phyloP scores from a whole-genome alignment of 2,888 invertebrate species.

The Macaria liturata region DNA sequence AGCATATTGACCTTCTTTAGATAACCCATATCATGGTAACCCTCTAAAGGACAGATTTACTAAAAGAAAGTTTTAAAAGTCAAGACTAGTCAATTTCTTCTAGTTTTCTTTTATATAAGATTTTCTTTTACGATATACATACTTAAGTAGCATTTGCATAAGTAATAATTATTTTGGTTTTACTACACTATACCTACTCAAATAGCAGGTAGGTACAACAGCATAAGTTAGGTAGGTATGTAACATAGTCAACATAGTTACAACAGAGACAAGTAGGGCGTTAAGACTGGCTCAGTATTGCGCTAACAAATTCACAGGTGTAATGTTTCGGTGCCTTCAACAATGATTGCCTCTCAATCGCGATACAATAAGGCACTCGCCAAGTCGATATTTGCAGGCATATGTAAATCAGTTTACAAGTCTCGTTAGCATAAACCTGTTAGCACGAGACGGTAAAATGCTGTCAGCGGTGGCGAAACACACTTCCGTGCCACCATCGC shows the following conservation, averaged over 20 bases:
- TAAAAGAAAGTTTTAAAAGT: too few species aligned
- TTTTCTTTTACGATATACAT: too few species aligned
- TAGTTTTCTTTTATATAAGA: too few species aligned
- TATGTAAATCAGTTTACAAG: slow-evolving; percentile 27
- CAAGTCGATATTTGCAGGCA: slow-evolving; percentile 18
- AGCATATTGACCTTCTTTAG: too few species aligned
- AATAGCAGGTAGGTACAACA: too few species aligned
- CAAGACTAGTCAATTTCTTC: too few species aligned
- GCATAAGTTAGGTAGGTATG: too few species aligned
- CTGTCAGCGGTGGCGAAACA: slow-evolving; percentile 19
- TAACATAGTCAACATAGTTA: slow-evolving; percentile 2
- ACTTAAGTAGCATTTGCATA: too few species aligned
- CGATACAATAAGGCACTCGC: slow-evolving; percentile 15
- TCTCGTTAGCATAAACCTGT: slow-evolving; percentile 21
- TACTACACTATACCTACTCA: too few species aligned
- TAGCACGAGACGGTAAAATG: slow-evolving; percentile 22
- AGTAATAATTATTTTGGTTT: too few species aligned
- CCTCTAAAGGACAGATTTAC: too few species aligned
- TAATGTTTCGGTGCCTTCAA: slow-evolving; percentile 16
- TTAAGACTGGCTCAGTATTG: slow-evolving; percentile 12
- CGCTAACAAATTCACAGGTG: slow-evolving; percentile 12
- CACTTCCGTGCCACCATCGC: slow-evolving; percentile 22
- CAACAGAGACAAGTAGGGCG: slow-evolving; percentile 13
- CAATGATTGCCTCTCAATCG: slow-evolving; percentile 10
- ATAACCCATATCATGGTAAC: too few species aligned